phyloP scores from a whole-genome alignment of 1,140 invertebrate species.

The Macrosteles quadrilineatus region DNA sequence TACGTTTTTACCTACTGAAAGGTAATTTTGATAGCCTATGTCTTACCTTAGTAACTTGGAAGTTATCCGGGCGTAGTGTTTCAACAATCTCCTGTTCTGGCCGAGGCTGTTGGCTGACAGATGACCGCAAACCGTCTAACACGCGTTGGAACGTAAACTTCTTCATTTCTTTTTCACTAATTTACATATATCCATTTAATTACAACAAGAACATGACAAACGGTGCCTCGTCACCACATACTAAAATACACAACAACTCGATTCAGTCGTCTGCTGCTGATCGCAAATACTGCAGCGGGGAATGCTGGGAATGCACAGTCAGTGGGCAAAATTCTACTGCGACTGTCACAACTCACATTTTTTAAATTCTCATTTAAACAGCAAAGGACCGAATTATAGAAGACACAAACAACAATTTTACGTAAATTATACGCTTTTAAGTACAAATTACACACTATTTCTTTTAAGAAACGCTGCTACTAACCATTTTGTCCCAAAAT shows the following conservation, averaged over 20 bases:
- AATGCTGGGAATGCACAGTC: slow-evolving; percentile 39
- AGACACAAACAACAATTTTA: too few relatives aligned
- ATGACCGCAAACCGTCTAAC: slow-evolving; percentile 89
- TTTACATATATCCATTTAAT: slow-evolving; percentile 45
- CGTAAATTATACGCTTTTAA: too few relatives aligned
- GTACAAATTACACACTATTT: too few relatives aligned
- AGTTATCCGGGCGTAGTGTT: slow-evolving; percentile 80
- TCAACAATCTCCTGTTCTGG: slow-evolving; percentile 82
- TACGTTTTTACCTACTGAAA: too few relatives aligned
- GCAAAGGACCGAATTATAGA: too few relatives aligned
- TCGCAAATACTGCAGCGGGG: slow-evolving; percentile 42
- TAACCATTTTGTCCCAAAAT: neutral
- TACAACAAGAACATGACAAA: slow-evolving; percentile 36
- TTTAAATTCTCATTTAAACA: slow-evolving; percentile 5
- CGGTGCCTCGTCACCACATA: slow-evolving; percentile 42
- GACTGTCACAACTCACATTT: slow-evolving; percentile 32
- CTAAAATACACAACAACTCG: slow-evolving; percentile 37
- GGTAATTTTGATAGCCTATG: neutral
- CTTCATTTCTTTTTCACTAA: slow-evolving; percentile 65
- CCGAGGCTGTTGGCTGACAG: slow-evolving; percentile 72
- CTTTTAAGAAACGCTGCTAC: too few relatives aligned
- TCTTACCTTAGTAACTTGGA: slow-evolving; percentile 88
- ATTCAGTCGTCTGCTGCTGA: slow-evolving; percentile 36
- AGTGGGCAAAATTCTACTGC: slow-evolving; percentile 29
- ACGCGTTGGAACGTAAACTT: slow-evolving; percentile 94